A percentile compares a stretch with the other conserved stretches of the same genome.
phyloP scores from a whole-genome alignment of 2,888 invertebrate species.

The Melinopterus prodromus region DNA sequence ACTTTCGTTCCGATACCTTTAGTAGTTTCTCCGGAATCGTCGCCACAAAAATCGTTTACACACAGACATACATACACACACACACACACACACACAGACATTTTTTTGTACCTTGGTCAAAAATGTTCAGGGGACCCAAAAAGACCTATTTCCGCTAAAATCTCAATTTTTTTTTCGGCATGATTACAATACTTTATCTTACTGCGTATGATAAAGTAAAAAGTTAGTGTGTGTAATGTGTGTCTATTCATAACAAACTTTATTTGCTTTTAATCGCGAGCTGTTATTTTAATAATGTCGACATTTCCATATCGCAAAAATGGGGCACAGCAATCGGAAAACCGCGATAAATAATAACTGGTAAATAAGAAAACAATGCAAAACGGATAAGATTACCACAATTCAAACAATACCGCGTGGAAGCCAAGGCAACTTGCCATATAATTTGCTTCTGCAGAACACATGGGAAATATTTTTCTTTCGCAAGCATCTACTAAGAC shows the following conservation, averaged over 20 bases:
- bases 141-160: too few relatives aligned
- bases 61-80: too few relatives aligned
- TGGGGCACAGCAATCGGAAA: not conserved
- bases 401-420: not conserved
- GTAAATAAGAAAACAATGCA: slow-evolving; percentile 4
- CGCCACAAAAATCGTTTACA: too few relatives aligned
- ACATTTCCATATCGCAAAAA: not conserved
- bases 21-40: too few relatives aligned
- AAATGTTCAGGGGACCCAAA: too few relatives aligned
- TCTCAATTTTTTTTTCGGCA: too few relatives aligned
- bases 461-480: not conserved
- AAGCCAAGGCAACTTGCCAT: not conserved
- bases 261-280: not conserved
- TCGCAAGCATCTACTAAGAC: not conserved
- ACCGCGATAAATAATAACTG: not conserved
- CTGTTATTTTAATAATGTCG: not conserved
- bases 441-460: not conserved
- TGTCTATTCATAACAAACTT: not conserved
- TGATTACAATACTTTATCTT: too few relatives aligned
- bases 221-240: too few relatives aligned
- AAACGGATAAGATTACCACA: not conserved
- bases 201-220: too few relatives aligned
- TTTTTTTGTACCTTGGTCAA: too few relatives aligned
- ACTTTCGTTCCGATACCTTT: too few relatives aligned
- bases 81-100: too few relatives aligned